Percentiles rank a stretch among this genome's conserved stretches.
phyloP scores from a whole-genome alignment of 2,113 vertebrate species.

The Rattus rattus region DNA sequence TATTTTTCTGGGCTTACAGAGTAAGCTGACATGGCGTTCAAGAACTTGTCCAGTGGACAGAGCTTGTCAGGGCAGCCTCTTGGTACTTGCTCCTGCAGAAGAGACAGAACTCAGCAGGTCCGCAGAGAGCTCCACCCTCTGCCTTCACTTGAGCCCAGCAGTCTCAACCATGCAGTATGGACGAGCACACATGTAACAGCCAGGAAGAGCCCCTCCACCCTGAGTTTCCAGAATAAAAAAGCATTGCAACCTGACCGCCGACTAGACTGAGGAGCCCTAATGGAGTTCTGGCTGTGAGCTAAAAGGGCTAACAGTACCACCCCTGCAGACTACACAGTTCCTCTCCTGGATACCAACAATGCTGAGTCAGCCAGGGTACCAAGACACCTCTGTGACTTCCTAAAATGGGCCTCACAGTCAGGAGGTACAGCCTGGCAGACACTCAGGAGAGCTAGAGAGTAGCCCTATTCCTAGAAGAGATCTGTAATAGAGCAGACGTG shows the following conservation, averaged over 20 bases:
- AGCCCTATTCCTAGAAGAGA: neutral
- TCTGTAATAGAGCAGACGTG: neutral
- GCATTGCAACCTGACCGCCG: neutral
- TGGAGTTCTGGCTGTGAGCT: neutral
- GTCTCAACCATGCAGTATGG: neutral
- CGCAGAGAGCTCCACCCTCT: neutral
- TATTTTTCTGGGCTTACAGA: constrained; percentile 87
- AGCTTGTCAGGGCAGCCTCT: constrained; percentile 91
- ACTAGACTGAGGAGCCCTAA: neutral
- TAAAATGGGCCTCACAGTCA: neutral
- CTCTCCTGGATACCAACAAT: neutral
- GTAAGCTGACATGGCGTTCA: constrained; percentile 87
- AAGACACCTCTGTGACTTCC: neutral
- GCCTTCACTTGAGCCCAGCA: neutral
- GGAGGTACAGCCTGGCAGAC: neutral
- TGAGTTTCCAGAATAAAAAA: neutral
- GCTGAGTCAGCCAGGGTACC: accelerated
- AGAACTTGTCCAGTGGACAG: constrained; percentile 93
- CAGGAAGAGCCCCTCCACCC: neutral
- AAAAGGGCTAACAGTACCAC: neutral
- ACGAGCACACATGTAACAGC: neutral
- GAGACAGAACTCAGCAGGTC: neutral
- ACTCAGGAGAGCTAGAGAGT: neutral
- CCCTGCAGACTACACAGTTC: too few relatives aligned
- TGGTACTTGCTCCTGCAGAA: constrained; percentile 90